phyloP scores from a whole-genome alignment of 2,888 invertebrate genomes.

The Syrphus vitripennis region DNA sequence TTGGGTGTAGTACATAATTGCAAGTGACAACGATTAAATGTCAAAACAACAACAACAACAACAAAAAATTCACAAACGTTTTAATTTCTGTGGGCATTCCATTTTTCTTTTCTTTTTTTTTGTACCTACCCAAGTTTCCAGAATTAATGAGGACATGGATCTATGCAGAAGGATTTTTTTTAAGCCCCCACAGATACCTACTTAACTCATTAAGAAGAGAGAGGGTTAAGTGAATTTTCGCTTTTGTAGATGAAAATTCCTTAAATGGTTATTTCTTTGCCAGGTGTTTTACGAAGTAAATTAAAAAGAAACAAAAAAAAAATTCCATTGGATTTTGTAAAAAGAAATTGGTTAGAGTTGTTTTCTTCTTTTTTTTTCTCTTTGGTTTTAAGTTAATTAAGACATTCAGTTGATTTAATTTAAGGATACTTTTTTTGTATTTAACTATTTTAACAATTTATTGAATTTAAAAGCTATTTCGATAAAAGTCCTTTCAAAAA shows the following conservation, averaged over 20 bases:
- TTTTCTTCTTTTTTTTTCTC: too few species aligned
- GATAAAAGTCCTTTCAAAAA: too few species aligned
- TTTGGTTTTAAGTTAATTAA: not conserved
- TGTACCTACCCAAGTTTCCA: not conserved
- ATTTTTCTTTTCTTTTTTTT: not conserved
- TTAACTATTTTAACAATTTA: not conserved
- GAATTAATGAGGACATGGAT: slow-evolving; percentile 1
- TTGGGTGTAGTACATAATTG: not conserved
- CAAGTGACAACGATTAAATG: not conserved
- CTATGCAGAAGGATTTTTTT: not conserved
- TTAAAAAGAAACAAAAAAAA: not conserved
- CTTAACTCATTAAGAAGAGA: not conserved
- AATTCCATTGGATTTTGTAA: not conserved
- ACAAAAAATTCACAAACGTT: not conserved
- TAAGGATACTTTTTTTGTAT: not conserved
- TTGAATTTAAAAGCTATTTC: too few species aligned
- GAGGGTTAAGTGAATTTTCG: not conserved
- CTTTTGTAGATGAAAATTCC: not conserved
- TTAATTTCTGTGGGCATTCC: not conserved
- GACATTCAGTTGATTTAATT: not conserved
- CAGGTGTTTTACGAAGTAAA: not conserved
- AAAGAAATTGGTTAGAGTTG: not conserved
- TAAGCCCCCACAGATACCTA: not conserved
- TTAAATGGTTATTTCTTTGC: not conserved
- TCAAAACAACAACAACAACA: not conserved